Evolutionary conservation across 2,797 vertebrate species (phyloP).

Genomic region (Orientallactaga sibirica): DNA sequence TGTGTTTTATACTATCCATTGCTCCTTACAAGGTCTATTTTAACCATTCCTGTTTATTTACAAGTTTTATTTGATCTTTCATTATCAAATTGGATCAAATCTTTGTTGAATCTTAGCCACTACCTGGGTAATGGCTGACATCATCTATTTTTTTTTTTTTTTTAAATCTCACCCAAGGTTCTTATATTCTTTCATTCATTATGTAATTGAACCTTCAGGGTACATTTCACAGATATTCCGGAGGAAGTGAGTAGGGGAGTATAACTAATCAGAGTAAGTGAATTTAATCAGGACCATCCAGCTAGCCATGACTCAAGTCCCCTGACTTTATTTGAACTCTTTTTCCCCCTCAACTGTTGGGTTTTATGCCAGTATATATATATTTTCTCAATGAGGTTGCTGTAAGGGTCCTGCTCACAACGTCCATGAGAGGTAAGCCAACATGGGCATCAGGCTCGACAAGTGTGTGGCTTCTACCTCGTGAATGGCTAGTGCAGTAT

Average conservation of each 20-base stretch:
- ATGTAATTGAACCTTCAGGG: background rate
- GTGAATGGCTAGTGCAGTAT: background rate
- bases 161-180: background rate
- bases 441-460: background rate
- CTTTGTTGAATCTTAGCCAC: background rate
- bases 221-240: background rate
- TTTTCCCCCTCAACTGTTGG: background rate
- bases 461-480: background rate
- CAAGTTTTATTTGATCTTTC: background rate
- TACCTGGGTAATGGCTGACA: background rate
- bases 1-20: background rate
- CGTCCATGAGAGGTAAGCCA: background rate
- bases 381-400: background rate
- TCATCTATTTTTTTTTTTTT: background rate
- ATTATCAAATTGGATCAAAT: background rate
- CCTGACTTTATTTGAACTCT: background rate
- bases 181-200: background rate
- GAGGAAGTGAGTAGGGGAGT: fast-evolving
- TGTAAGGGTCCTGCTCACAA: background rate
- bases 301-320: background rate
- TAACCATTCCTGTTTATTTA: background rate
- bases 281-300: background rate
- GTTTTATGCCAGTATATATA: background rate
- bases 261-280: background rate
- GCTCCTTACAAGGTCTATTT: background rate